Evolutionary conservation across 2,113 vertebrate genomes (phyloP).

Genomic region (Clarias macrocephalus): DNA sequence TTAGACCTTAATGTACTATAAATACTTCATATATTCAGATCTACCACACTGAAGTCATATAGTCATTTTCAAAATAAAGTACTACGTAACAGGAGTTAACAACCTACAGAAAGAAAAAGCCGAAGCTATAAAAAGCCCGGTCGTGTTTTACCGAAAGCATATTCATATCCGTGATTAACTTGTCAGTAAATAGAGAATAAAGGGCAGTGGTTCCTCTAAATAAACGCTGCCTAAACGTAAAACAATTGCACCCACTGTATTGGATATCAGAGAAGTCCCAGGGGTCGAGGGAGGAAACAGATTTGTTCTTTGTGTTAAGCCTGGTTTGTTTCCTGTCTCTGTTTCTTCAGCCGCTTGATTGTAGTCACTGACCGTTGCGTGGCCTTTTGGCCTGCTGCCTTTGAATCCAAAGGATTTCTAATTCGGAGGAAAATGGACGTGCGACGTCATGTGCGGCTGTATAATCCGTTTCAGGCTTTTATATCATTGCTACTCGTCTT

Average conservation of each 20-base stretch:
- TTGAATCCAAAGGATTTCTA: conserved; percentile 44
- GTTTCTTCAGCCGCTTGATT: conserved; percentile 36
- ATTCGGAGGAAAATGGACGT: conserved; percentile 6
- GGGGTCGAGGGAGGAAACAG: conserved; percentile 52
- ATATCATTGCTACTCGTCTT: conserved; percentile 23
- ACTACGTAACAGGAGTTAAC: neutral
- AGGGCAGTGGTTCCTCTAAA: conserved; percentile 45
- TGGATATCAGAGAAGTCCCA: conserved; percentile 45
- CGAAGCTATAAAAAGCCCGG: conserved; percentile 35
- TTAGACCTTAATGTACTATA: neutral
- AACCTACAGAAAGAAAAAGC: conserved; percentile 7
- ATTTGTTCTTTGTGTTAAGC: conserved; percentile 53
- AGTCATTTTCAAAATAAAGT: neutral
- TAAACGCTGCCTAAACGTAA: conserved; percentile 45
- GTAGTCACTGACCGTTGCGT: conserved; percentile 42
- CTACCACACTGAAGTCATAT: neutral
- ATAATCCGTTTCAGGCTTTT: neutral
- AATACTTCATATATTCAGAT: neutral
- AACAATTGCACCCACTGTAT: conserved; percentile 48
- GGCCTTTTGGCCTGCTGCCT: conserved; percentile 36
- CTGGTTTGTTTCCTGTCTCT: conserved; percentile 54
- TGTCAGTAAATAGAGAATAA: conserved; percentile 44
- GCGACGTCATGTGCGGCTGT: neutral
- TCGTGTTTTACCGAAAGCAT: conserved; percentile 23
- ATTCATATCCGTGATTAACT: conserved; percentile 38